Percentiles rank a stretch among this genome's conserved stretches.
Conservation (phyloP, 2,888 invertebrate species). For the Brenthis hecate region DNA sequence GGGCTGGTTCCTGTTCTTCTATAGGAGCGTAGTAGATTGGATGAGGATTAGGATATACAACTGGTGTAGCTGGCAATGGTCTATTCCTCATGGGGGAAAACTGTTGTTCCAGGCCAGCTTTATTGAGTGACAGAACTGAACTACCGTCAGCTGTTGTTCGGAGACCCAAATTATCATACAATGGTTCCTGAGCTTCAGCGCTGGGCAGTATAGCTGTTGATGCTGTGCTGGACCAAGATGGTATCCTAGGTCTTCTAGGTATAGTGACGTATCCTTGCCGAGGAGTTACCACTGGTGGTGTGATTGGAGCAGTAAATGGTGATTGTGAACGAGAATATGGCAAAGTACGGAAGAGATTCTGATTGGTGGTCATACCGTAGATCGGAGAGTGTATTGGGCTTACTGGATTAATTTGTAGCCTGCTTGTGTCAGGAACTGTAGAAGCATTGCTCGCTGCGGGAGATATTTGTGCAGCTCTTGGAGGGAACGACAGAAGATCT, state of each 20-base stretch:
- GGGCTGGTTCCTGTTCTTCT: constrained; percentile 79
- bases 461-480: constrained; percentile 86
- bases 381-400: constrained; percentile 86
- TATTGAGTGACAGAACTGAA: constrained; percentile 89
- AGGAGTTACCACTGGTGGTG: constrained; percentile 86
- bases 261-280: constrained; percentile 94
- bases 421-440: constrained; percentile 88
- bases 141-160: constrained; percentile 94
- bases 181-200: constrained; percentile 86
- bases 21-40: constrained; percentile 78
- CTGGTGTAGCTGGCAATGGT: constrained; percentile 85
- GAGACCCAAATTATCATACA: constrained; percentile 93
- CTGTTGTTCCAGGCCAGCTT: constrained; percentile 82
- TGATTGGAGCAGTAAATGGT: constrained; percentile 85
- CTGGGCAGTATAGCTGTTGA: constrained; percentile 77
- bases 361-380: constrained; percentile 83
- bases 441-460: constrained; percentile 92
- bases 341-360: constrained; percentile 88
- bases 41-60: constrained; percentile 68
- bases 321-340: constrained; percentile 91
- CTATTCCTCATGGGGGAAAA: constrained; percentile 84
- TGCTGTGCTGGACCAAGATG: constrained; percentile 89
- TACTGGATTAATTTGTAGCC: constrained; percentile 83
- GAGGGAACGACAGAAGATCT: constrained; percentile 90
- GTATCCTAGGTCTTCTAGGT: constrained; percentile 90